phyloP scores from a whole-genome alignment of 2,797 vertebrate genomes.

The Sylvia borin region DNA sequence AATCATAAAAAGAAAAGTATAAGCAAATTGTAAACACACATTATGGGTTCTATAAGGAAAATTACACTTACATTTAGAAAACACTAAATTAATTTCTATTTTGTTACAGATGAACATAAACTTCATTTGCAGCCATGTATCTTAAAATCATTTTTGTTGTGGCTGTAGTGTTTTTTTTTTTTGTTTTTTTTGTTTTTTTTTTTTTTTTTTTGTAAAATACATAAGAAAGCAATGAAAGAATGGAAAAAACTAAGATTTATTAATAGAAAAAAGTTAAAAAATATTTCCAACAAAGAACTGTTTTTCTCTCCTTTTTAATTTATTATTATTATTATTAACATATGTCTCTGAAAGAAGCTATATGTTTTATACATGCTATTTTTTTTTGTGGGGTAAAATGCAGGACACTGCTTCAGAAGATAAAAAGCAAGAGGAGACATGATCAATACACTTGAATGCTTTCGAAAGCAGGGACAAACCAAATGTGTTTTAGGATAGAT shows the following conservation, averaged over 20 bases:
- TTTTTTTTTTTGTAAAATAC: background rate
- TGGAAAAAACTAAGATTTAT: background rate
- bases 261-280: background rate
- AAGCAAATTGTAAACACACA: background rate
- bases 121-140: background rate
- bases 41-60: background rate
- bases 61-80: background rate
- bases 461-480: background rate
- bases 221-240: background rate
- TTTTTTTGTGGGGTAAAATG: background rate
- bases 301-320: background rate
- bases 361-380: accelerated
- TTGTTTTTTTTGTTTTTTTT: too few relatives aligned
- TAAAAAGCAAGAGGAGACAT: background rate
- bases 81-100: background rate
- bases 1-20: background rate
- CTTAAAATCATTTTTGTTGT: background rate
- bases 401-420: background rate
- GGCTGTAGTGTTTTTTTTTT: accelerated
- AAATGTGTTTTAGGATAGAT: background rate
- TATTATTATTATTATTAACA: background rate
- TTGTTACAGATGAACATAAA: background rate
- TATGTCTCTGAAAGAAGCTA: background rate
- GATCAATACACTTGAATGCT: background rate
- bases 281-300: background rate